Percentiles rank a stretch among this genome's conserved stretches.
Evolutionary conservation across 2,113 vertebrate genomes (phyloP).

Genomic region (Lampris incognitus): DNA sequence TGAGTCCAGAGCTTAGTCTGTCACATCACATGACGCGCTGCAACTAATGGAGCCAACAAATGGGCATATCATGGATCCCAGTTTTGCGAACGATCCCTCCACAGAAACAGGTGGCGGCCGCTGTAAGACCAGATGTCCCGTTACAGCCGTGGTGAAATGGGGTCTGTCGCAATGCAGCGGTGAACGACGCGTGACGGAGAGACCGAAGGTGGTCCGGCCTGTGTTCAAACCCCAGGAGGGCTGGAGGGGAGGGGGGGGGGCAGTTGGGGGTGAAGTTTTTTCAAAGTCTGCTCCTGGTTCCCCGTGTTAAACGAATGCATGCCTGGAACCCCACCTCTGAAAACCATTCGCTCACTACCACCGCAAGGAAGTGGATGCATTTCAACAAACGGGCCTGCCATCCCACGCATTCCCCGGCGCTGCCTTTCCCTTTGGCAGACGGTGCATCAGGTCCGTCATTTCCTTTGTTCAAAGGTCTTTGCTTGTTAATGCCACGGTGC

Average conservation of each 20-base stretch:
- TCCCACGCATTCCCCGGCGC: conserved; percentile 65
- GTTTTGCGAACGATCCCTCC: conserved; percentile 65
- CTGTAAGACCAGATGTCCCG: conserved; percentile 78
- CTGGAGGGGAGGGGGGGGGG: neutral
- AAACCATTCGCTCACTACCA: conserved; percentile 37
- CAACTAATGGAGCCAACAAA: conserved; percentile 82
- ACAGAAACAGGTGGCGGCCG: conserved; percentile 77
- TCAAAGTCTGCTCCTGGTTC: conserved; percentile 40
- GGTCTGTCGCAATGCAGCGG: conserved; percentile 70
- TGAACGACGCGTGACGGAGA: conserved; percentile 71
- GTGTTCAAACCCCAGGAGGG: conserved; percentile 58
- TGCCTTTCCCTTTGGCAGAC: conserved; percentile 44
- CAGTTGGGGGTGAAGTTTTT: conserved; percentile 37
- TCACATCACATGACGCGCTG: conserved; percentile 82
- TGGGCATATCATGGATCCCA: conserved; percentile 77
- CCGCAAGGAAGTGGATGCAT: conserved; percentile 63
- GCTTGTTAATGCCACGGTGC: conserved; percentile 73
- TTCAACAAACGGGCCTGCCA: conserved; percentile 64
- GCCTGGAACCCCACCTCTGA: conserved; percentile 32
- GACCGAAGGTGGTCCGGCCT: conserved; percentile 76
- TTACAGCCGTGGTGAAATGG: conserved; percentile 65
- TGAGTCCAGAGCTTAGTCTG: conserved; percentile 80
- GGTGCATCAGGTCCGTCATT: conserved; percentile 58
- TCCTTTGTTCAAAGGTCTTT: conserved; percentile 73
- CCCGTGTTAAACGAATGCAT: conserved; percentile 30